phyloP scores from a whole-genome alignment of 2,113 vertebrate genomes.

The Austrofundulus limnaeus region DNA sequence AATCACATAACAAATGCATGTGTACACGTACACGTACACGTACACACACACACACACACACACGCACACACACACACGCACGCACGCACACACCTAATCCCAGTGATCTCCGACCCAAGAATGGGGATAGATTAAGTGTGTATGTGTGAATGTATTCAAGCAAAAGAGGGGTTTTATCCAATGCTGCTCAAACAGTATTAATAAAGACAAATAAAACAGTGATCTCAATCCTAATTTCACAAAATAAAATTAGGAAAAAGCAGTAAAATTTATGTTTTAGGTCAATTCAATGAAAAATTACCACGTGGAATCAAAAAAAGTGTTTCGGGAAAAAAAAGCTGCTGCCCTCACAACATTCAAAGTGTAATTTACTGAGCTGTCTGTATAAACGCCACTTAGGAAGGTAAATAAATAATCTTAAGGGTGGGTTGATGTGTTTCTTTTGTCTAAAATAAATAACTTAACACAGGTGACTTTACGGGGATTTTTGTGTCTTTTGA shows the following conservation, averaged over 20 bases:
- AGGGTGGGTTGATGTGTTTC: too few species aligned
- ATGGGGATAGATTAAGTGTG: conserved; percentile 30
- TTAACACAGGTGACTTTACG: too few species aligned
- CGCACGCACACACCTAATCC: conserved; percentile 39
- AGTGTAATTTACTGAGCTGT: not conserved
- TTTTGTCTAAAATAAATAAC: not conserved
- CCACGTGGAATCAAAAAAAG: not conserved
- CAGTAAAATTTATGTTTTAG: not conserved
- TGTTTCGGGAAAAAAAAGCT: not conserved
- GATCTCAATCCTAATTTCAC: not conserved
- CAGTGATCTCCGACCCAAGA: conserved; percentile 64
- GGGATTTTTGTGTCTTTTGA: not conserved
- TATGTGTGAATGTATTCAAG: conserved; percentile 14
- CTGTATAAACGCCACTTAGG: not conserved
- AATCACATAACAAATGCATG: conserved; percentile 58
- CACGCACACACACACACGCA: conserved; percentile 17
- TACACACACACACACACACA: conserved; percentile 24
- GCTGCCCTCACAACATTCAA: too few species aligned
- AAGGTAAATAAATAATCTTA: not conserved
- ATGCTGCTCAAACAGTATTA: conserved; percentile 68
- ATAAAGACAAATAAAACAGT: conserved; percentile 54
- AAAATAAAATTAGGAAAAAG: conserved; percentile 15
- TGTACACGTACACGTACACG: conserved; percentile 26
- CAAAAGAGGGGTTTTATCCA: conserved; percentile 36
- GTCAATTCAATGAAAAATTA: conserved; percentile 16